Percentiles rank a stretch among this genome's conserved stretches.
These are phyloP conservation scores for Perccottus glenii DNA, from an alignment of 2,113 vertebrate genomes.

Conservation along the genomic window DNA sequence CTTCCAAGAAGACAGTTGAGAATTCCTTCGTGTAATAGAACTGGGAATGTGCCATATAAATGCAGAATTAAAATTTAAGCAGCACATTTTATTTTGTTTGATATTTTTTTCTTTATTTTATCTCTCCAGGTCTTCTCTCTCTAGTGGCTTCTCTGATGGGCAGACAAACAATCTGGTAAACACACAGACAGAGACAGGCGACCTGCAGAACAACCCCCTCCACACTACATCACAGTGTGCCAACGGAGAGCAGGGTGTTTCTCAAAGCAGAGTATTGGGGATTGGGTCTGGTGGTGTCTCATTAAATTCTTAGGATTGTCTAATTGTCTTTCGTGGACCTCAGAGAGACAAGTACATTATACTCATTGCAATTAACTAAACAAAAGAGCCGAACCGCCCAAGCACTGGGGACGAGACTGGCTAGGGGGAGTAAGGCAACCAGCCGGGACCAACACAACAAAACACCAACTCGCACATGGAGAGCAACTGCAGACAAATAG, in stretches of 20 bases:
- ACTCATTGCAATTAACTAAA: slow-evolving; percentile 99
- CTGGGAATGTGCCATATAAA: slow-evolving; percentile 53
- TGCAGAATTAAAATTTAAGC: slow-evolving; percentile 45
- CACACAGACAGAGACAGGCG: slow-evolving; percentile 63
- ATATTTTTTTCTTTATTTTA: slow-evolving; percentile 39
- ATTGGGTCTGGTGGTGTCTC: slow-evolving; percentile 96
- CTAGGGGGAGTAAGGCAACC: slow-evolving; percentile 68
- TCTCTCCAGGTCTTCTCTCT: slow-evolving; percentile 54
- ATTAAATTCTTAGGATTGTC: slow-evolving; percentile 99
- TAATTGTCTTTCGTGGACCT: slow-evolving; percentile 98
- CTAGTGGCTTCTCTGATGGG: slow-evolving; percentile 63
- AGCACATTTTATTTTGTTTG: slow-evolving; percentile 32
- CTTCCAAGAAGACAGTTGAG: slow-evolving; percentile 51
- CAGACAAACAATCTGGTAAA: slow-evolving; percentile 75
- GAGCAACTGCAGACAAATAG: slow-evolving; percentile 55
- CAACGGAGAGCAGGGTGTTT: slow-evolving; percentile 72
- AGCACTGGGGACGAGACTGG: slow-evolving; percentile 83
- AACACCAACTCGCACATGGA: slow-evolving; percentile 70
- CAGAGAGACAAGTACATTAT: slow-evolving; percentile 99
- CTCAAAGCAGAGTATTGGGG: slow-evolving; percentile 73
- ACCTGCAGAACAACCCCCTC: slow-evolving; percentile 60
- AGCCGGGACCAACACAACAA: slow-evolving; percentile 67
- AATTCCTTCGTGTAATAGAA: slow-evolving; percentile 47
- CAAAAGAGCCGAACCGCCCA: slow-evolving; percentile 99
- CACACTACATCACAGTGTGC: slow-evolving; percentile 63